These are phyloP conservation scores for Scaptomyza pallida DNA, from an alignment of 1,140 invertebrate genomes.

Conservation along the genomic window DNA sequence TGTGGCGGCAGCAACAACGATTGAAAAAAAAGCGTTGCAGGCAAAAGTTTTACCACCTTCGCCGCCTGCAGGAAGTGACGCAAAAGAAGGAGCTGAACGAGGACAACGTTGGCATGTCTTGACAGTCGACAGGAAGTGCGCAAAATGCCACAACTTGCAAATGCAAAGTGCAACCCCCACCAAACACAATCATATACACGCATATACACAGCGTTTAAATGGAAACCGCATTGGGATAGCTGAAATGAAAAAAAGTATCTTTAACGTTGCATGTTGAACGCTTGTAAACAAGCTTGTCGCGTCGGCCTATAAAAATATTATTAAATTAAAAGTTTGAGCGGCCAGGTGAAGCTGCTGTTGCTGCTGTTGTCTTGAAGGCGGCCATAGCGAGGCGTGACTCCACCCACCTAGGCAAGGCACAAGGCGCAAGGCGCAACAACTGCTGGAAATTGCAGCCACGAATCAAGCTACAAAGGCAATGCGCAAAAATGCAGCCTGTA, in stretches of 20 bases:
- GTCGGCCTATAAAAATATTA: constrained; percentile 80
- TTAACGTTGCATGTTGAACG: constrained; percentile 79
- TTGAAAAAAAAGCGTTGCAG: constrained; percentile 19
- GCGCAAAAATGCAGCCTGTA: constrained; percentile 48
- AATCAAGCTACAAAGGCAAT: constrained; percentile 34
- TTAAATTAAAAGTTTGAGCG: constrained; percentile 75
- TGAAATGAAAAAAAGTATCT: constrained; percentile 39
- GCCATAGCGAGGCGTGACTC: constrained; percentile 53
- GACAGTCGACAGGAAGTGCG: constrained; percentile 81
- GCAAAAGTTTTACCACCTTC: constrained; percentile 35
- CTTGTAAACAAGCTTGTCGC: constrained; percentile 81
- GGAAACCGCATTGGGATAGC: constrained; percentile 46
- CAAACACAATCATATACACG: constrained; percentile 1
- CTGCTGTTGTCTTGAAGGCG: constrained; percentile 14
- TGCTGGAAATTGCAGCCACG: constrained; percentile 9
- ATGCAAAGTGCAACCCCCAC: constrained; percentile 48
- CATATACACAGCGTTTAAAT: background rate
- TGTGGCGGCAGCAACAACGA: constrained; percentile 46
- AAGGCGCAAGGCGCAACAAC: constrained; percentile 13
- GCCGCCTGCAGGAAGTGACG: constrained; percentile 45
- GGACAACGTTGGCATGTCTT: constrained; percentile 51
- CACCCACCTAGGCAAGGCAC: constrained; percentile 51
- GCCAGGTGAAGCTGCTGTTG: constrained; percentile 24
- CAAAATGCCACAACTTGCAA: constrained; percentile 78
- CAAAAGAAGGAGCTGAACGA: constrained; percentile 44